These are phyloP conservation scores for Pseudomyrmex gracilis DNA, from an alignment of 1,140 invertebrate species.

Conservation along the genomic window DNA sequence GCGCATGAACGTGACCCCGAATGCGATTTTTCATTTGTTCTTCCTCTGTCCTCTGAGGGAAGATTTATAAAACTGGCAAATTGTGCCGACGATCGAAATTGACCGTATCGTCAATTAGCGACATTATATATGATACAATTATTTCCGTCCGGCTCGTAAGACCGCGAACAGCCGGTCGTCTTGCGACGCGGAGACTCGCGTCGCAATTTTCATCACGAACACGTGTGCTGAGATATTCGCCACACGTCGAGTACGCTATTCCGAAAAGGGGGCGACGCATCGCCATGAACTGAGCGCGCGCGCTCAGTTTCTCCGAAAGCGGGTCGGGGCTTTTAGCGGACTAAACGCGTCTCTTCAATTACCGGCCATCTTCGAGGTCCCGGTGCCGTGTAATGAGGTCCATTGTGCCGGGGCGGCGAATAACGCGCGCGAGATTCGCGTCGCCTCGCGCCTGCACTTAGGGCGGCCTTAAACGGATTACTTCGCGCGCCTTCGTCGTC, in stretches of 20 bases:
- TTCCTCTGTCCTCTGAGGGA: too few relatives aligned
- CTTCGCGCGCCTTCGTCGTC: slow-evolving; percentile 47
- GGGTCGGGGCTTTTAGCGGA: slow-evolving; percentile 61
- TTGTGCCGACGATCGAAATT: slow-evolving; percentile 33
- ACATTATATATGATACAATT: neutral
- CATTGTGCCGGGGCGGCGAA: slow-evolving; percentile 51
- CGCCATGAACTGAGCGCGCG: slow-evolving; percentile 19
- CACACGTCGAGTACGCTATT: neutral
- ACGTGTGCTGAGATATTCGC: slow-evolving; percentile 19
- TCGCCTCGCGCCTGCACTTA: slow-evolving; percentile 64
- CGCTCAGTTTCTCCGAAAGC: slow-evolving; percentile 46
- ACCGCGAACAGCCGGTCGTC: too few relatives aligned
- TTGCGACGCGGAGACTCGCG: slow-evolving; percentile 1
- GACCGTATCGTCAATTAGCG: slow-evolving; percentile 5
- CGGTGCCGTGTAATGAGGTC: slow-evolving; percentile 46
- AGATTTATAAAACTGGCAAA: slow-evolving; percentile 18
- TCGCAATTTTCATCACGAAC: slow-evolving; percentile 35
- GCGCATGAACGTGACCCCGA: slow-evolving; percentile 23
- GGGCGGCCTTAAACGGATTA: slow-evolving; percentile 68
- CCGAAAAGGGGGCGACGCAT: slow-evolving; percentile 11
- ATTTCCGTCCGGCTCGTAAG: too few relatives aligned
- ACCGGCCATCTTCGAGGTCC: slow-evolving; percentile 54
- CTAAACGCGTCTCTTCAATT: slow-evolving; percentile 62
- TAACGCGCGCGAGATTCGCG: slow-evolving; percentile 53
- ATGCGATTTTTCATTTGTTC: neutral